phyloP scores from a whole-genome alignment of 1,140 invertebrate genomes.

The Cepaea nemoralis region DNA sequence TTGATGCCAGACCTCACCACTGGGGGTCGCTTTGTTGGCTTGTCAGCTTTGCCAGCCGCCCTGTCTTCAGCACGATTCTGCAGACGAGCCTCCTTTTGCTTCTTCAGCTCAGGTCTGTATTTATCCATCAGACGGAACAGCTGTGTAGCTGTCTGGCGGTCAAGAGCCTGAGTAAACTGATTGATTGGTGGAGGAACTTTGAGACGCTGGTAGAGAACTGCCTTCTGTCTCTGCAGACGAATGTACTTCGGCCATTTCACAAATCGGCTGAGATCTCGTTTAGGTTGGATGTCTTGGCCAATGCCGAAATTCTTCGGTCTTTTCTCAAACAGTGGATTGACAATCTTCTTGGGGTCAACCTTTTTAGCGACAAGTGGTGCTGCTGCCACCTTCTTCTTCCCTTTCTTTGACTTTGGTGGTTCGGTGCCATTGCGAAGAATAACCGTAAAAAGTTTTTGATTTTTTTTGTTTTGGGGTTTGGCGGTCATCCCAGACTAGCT shows the following conservation, averaged over 20 bases:
- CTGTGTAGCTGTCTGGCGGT: conserved; percentile 94
- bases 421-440: no score
- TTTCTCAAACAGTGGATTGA: conserved; percentile 98
- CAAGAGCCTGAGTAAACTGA: conserved; percentile 92
- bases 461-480: no score
- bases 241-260: conserved; percentile 99
- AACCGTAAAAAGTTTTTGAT: no score
- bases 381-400: conserved; percentile 95
- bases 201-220: conserved; percentile 93
- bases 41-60: conserved; percentile 83
- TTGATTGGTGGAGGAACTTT: conserved; percentile 99
- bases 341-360: conserved; percentile 87
- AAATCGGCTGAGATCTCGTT: conserved; percentile 95
- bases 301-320: conserved; percentile 97
- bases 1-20: conserved; percentile 90
- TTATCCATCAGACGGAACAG: conserved; percentile 97
- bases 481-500: no score
- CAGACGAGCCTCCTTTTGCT: conserved; percentile 90
- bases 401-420: conserved; percentile 75
- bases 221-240: conserved; percentile 95
- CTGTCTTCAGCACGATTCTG: conserved; percentile 91
- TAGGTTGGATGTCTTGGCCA: conserved; percentile 99
- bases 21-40: conserved; percentile 90
- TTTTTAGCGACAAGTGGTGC: conserved; percentile 92
- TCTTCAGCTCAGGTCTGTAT: conserved; percentile 92